Conservation (phyloP, 2,888 invertebrate species). For the Anodontia alba region DNA sequence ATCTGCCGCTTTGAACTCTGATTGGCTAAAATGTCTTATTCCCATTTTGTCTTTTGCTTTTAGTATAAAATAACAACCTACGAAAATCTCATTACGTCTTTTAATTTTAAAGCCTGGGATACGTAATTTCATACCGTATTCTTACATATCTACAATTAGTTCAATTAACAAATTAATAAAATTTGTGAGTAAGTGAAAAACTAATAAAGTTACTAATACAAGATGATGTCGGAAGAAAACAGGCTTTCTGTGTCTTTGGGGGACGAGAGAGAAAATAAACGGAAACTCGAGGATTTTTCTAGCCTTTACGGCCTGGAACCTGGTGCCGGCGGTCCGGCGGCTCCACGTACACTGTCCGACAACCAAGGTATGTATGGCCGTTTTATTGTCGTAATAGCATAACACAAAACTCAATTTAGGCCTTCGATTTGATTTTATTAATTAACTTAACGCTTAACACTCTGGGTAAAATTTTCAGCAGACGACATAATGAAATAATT, state of each 20-base stretch:
- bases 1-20: conserved; percentile 57
- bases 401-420: conserved; percentile 50
- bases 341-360: conserved; percentile 66
- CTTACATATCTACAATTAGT: conserved; percentile 58
- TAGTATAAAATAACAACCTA: conserved; percentile 62
- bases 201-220: conserved; percentile 20
- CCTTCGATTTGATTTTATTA: conserved; percentile 51
- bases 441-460: conserved; percentile 56
- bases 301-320: conserved; percentile 91
- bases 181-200: conserved; percentile 22
- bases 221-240: conserved; percentile 81
- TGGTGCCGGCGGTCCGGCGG: conserved; percentile 20
- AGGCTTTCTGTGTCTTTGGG: conserved; percentile 76
- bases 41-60: conserved; percentile 52
- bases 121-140: conserved; percentile 42
- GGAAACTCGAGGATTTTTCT: conserved; percentile 92
- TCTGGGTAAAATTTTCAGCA: no score
- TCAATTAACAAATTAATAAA: conserved; percentile 31
- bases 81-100: conserved; percentile 63
- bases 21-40: conserved; percentile 54
- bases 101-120: conserved; percentile 58
- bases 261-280: conserved; percentile 84
- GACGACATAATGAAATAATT: no score
- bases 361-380: conserved; percentile 68
- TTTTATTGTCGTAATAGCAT: conserved; percentile 24